A percentile compares a stretch with the other conserved stretches of the same genome.
These are phyloP conservation scores for Galaxias olidus DNA, from an alignment of 2,797 vertebrate genomes.

Conservation along the genomic window DNA sequence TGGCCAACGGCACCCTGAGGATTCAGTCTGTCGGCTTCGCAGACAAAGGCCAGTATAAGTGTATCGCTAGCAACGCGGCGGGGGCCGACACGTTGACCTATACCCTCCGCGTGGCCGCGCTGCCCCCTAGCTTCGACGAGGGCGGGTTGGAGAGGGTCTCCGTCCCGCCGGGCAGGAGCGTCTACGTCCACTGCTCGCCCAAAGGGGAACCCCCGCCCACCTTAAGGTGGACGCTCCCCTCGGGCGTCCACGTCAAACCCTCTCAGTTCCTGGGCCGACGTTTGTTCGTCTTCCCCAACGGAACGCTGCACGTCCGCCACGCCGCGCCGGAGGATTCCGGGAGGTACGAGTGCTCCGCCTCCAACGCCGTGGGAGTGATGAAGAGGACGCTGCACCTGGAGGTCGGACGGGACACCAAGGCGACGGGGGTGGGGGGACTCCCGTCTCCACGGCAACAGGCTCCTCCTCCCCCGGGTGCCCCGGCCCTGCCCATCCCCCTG, in stretches of 20 bases:
- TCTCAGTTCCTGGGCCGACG: constrained; percentile 74
- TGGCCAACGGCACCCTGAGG: constrained; percentile 76
- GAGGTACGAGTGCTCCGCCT: constrained; percentile 76
- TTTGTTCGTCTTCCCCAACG: constrained; percentile 80
- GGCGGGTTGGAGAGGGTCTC: constrained; percentile 57
- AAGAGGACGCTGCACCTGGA: constrained; percentile 71
- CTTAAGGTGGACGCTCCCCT: constrained; percentile 75
- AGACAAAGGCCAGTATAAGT: constrained; percentile 80
- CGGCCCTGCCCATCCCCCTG: constrained; percentile 34
- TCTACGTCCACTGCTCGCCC: constrained; percentile 76
- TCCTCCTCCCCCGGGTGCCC: constrained; percentile 40
- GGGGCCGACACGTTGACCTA: constrained; percentile 81
- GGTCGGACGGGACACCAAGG: constrained; percentile 57
- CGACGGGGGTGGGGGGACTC: too few species aligned
- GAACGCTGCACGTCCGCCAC: constrained; percentile 74
- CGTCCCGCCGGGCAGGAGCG: constrained; percentile 65
- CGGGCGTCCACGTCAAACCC: constrained; percentile 69
- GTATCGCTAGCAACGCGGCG: constrained; percentile 81
- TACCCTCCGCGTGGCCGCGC: constrained; percentile 73
- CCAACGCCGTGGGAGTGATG: constrained; percentile 71
- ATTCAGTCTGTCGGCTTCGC: constrained; percentile 74
- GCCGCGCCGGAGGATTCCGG: constrained; percentile 67
- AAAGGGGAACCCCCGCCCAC: constrained; percentile 74
- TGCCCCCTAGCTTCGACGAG: constrained; percentile 76
- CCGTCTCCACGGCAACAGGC: too few species aligned